Evolutionary conservation across 2,113 vertebrate genomes (phyloP).

Genomic region (Onychostruthus taczanowskii): DNA sequence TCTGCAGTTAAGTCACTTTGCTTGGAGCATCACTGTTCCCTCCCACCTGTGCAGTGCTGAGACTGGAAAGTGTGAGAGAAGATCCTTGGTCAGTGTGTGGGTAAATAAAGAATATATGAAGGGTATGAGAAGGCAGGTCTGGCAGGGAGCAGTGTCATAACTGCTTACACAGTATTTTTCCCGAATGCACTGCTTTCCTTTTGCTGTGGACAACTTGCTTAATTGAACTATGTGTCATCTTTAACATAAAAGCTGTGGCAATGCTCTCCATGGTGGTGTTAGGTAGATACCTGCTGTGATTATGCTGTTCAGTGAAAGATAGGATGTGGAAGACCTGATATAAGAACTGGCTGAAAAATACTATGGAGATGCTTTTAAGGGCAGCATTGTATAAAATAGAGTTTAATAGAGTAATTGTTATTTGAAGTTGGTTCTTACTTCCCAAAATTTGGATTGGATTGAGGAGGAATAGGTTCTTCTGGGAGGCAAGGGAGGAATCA

Average conservation of each 20-base stretch:
- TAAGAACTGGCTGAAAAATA: neutral
- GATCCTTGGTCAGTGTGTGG: neutral
- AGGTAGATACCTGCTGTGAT: neutral
- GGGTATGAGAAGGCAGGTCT: neutral
- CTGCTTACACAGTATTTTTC: neutral
- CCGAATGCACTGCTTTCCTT: neutral
- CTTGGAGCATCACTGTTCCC: neutral
- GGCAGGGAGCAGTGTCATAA: neutral
- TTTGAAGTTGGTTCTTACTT: conserved; percentile 1
- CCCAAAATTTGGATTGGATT: neutral
- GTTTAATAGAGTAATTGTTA: neutral
- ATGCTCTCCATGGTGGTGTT: neutral
- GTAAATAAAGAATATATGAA: neutral
- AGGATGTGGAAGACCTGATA: neutral
- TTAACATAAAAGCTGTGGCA: neutral
- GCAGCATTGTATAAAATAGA: neutral
- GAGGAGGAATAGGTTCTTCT: neutral
- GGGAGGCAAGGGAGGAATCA: neutral
- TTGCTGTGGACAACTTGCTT: neutral
- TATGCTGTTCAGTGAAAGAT: neutral
- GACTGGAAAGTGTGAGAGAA: neutral
- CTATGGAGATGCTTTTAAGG: neutral
- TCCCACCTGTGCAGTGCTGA: neutral
- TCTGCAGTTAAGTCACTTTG: neutral
- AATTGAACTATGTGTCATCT: neutral